Evolutionary conservation across 2,888 invertebrate genomes (phyloP).

Genomic region (Beris morrisii): DNA sequence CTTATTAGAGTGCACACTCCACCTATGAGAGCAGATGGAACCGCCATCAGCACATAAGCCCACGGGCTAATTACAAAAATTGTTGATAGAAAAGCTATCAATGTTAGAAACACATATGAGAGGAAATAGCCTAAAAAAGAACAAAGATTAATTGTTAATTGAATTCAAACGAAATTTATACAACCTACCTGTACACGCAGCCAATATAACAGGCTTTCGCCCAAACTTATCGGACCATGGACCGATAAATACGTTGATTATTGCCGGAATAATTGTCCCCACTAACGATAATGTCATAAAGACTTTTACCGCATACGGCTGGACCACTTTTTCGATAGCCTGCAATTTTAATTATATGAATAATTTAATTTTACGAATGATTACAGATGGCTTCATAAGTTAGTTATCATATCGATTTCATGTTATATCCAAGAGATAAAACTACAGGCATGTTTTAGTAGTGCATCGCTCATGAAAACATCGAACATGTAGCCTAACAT

Average conservation of each 20-base stretch:
- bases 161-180: slow-evolving; percentile 44
- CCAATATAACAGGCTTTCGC: slow-evolving; percentile 64
- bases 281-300: slow-evolving; percentile 61
- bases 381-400: no score
- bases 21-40: slow-evolving; percentile 60
- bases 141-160: background rate
- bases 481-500: no score
- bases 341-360: background rate
- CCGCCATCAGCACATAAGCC: slow-evolving; percentile 53
- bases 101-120: background rate
- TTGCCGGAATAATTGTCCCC: slow-evolving; percentile 63
- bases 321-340: slow-evolving; percentile 58
- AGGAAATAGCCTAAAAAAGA: background rate
- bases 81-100: slow-evolving; percentile 2
- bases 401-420: no score
- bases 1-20: slow-evolving; percentile 61
- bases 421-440: no score
- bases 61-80: slow-evolving; percentile 11
- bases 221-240: slow-evolving; percentile 75
- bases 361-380: no score
- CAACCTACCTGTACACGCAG: slow-evolving; percentile 58
- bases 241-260: slow-evolving; percentile 67
- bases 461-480: no score
- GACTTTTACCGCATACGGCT: slow-evolving; percentile 62
- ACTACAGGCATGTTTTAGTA: no score